Evolutionary conservation across 2,888 invertebrate genomes (phyloP).

Genomic region (Antheraea assamensis): DNA sequence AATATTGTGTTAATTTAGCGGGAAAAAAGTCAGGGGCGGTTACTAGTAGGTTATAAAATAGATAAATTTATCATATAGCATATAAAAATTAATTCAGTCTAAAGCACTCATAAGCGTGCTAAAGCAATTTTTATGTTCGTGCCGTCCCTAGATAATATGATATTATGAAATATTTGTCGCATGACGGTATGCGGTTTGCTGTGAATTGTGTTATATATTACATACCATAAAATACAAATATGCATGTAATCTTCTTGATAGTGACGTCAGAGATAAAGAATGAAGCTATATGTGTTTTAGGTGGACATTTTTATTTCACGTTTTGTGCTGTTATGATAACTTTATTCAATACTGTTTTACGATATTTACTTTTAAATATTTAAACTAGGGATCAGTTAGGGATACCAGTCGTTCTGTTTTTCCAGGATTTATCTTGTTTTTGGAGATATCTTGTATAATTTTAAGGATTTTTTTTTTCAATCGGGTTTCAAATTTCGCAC

Average conservation of each 20-base stretch:
- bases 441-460: no score
- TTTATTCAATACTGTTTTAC: not conserved
- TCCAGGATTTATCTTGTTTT: no score
- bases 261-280: constrained; percentile 16
- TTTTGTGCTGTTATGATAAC: not conserved
- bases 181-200: constrained; percentile 28
- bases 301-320: not conserved
- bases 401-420: no score
- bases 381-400: not conserved
- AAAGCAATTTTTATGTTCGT: constrained; percentile 8
- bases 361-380: not conserved
- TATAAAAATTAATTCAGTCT: not conserved
- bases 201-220: constrained; percentile 18
- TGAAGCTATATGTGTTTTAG: not conserved
- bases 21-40: no score
- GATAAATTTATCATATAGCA: not conserved
- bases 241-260: constrained; percentile 19
- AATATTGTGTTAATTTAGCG: no score
- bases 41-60: not conserved
- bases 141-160: not conserved
- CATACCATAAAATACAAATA: constrained; percentile 13
- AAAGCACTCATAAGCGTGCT: not conserved
- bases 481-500: no score
- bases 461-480: no score
- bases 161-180: constrained; percentile 25